Evolutionary conservation across 2,888 invertebrate genomes (phyloP).

Genomic region (Sipunculus nudus): DNA sequence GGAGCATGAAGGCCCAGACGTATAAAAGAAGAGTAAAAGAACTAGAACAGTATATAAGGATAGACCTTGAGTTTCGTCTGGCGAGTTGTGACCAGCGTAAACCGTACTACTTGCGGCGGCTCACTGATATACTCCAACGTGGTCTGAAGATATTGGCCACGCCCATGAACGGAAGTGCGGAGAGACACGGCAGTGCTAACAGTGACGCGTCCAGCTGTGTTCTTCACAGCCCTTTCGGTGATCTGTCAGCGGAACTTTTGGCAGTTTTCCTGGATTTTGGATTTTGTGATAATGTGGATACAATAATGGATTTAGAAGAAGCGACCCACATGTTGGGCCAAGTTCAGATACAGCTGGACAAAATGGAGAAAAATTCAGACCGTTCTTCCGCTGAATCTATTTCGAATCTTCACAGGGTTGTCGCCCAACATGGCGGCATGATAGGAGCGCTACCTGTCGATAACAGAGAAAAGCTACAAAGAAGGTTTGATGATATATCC

Average conservation of each 20-base stretch:
- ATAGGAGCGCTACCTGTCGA: conserved; percentile 23
- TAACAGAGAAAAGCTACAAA: conserved; percentile 14
- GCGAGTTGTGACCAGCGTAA: conserved; percentile 10
- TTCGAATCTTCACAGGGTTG: conserved; percentile 15
- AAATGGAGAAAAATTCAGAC: conserved; percentile 4
- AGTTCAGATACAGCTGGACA: conserved; percentile 10
- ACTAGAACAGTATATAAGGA: conserved; percentile 18
- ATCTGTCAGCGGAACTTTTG: conserved; percentile 30
- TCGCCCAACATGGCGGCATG: conserved; percentile 24
- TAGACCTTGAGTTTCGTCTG: conserved; percentile 23
- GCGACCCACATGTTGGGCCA: conserved; percentile 17
- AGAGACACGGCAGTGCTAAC: background rate
- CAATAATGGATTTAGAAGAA: conserved; percentile 25
- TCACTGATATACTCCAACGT: conserved; percentile 1
- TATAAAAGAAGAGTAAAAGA: too few species aligned
- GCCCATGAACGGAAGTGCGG: background rate
- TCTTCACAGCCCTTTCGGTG: conserved; percentile 18
- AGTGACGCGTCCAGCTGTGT: too few species aligned
- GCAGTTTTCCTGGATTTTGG: conserved; percentile 31
- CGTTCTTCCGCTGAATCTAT: conserved; percentile 10
- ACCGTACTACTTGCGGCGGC: conserved; percentile 21
- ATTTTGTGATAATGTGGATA: conserved; percentile 23
- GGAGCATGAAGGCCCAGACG: too few species aligned
- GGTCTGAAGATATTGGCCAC: background rate
- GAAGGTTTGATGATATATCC: conserved; percentile 8